Base-by-base conservation (phyloP, 2,888 invertebrate genomes). In the Erebia palarica region DNA sequence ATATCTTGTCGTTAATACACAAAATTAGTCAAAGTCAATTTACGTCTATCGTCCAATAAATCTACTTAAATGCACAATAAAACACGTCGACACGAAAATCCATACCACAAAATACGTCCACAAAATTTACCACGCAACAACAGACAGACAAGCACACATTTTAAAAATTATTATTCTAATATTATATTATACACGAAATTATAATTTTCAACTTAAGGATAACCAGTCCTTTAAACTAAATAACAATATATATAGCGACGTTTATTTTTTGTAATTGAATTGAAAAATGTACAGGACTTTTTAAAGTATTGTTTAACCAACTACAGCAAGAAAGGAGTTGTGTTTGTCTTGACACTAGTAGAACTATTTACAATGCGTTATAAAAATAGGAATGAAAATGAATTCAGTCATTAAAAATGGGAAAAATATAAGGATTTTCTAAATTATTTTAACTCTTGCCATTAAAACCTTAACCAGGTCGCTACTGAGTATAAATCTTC, bases 171-270 rank as follows among this genome's bases (percentile, higher is more conserved):
- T 42, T 44, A 60, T 14, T 7, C 44, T 42, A 36, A 27, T 10
- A 44, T 58, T 57, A 51, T 73, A 74, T 69, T 72, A 72, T 71
- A 70, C 69, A 71, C 68, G 66, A 65, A 51, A 65, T 70, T 68
- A 64, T 67, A 71, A 75, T 68, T 74, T 70, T 70, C 72, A 69
- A 68, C 75, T 74, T 74, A 73, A 69, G 73, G 74, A 71, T 75
- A 75, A 76, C 77, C 76, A 77, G 75, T 76, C 76, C 77, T 73
- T 76, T 68, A 72, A 21, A 73, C 72, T 73, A 73, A 67, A 73
- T 71, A 76, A 72, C 70, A 70, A 66, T 65, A 69, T 68, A 67
- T 44, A 63, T 55, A 18, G 18, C 18, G 18, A 18, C 9, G 61
- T 36, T 7, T 36, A 68, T 55, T n/a, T 8, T 63, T 53, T 51